Percentiles rank a stretch among this genome's conserved stretches.
These are phyloP conservation scores for Barnardius zonarius DNA, from an alignment of 2,113 vertebrate species.

Conservation along the genomic window DNA sequence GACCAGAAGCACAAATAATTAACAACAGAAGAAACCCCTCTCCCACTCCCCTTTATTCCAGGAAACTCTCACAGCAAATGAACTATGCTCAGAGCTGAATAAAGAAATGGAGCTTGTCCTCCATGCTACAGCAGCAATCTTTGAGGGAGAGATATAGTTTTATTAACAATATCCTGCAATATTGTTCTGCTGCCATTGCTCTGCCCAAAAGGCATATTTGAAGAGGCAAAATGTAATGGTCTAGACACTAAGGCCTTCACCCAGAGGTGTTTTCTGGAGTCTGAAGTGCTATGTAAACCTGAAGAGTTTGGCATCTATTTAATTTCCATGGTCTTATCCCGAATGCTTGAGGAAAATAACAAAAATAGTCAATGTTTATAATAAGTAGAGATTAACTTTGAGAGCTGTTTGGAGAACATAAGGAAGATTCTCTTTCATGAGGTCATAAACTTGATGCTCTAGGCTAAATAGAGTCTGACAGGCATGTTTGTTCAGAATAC, in stretches of 20 bases:
- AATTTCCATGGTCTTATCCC: not conserved
- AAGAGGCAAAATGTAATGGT: not conserved
- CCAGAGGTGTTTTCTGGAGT: not conserved
- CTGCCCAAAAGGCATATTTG: not conserved
- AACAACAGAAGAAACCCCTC: not conserved
- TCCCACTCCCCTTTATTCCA: not conserved
- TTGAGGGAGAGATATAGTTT: not conserved
- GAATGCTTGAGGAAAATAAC: not conserved
- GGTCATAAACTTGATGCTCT: slow-evolving; percentile 39
- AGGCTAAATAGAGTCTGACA: slow-evolving; percentile 53
- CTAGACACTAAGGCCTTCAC: not conserved
- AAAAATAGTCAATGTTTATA: not conserved
- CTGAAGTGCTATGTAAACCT: not conserved
- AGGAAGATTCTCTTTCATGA: slow-evolving; percentile 45
- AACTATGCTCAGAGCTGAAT: not conserved
- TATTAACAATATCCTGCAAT: not conserved
- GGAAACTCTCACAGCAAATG: not conserved
- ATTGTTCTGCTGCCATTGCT: not conserved
- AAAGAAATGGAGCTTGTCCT: not conserved
- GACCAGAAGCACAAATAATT: slow-evolving; percentile 51
- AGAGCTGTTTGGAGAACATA: slow-evolving; percentile 36
- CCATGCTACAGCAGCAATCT: not conserved
- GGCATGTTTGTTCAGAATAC: slow-evolving; percentile 56
- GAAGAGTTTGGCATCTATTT: fast-evolving
- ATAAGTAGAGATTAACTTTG: slow-evolving; percentile 11